Base-by-base conservation (phyloP, 1,140 invertebrate species). In the Drosophila santomea region DNA sequence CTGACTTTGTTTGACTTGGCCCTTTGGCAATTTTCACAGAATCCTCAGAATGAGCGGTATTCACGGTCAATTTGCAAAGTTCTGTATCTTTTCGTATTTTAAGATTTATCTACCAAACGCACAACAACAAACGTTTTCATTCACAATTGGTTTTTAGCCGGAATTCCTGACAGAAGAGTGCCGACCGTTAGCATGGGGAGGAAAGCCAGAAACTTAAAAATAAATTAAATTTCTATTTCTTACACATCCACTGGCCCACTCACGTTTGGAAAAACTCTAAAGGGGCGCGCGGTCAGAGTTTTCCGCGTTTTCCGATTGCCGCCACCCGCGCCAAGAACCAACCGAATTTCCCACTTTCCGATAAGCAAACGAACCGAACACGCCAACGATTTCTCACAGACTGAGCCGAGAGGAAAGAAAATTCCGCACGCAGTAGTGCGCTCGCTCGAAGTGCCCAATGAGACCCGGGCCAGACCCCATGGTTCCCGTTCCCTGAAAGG, bases 371-470 rank as follows among this genome's bases (percentile, higher is more conserved):
- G 52, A 59, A 74, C 36, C 63, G 69, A 84, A 75, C 80, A 67
- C 73, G 69, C 66, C 85, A 71, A 89, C 84, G 84, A 75, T 89
- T 89, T 84, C 84, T 89, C 84, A 89, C 85, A 80, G 84, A 89
- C 84, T 88, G 78, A 80, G 68, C 38, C 74, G 73, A 69, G 55
- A 60, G 55, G 38, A 82, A 85, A 80, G 83, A 89, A 88, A 88
- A 88, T 88, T 88, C 84, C 84, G 66, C 84, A 88, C 83, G 83
- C 83, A 88, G 84, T 67, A 80, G 75, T 80, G 72, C 63, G 75
- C 80, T 69, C 43, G 36, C 67, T 45, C 56, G 72, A 62, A 77
- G 57, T 78, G 77, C 76, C 72, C 79, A 74, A 52, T 81, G 80
- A 82, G 78, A 28, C 62, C 23, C 51, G 39, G 62, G 54, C 66